Base-by-base conservation (phyloP, 2,113 vertebrate species). In the Pygoscelis antarcticus region DNA sequence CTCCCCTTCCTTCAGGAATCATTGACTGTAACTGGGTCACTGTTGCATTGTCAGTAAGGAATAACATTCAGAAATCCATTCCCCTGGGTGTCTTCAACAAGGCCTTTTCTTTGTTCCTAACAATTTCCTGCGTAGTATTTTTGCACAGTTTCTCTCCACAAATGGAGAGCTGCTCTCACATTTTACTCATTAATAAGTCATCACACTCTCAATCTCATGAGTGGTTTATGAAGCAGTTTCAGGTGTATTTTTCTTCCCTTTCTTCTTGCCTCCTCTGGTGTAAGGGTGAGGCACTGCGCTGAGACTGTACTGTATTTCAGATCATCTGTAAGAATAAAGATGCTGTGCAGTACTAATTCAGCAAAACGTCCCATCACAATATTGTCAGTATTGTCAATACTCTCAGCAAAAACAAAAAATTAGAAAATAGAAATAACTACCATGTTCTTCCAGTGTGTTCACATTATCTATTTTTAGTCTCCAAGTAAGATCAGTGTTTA, bases 131-230 rank as follows among this genome's bases (percentile, higher is more conserved):
- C 16, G 46, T 40, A 3, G 5, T 32, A 51, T n/a, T 66, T 86
- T 77, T 82, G 21, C 17, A 36, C 13, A 10, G 13, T 49, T 87
- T 87, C 2, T 0, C 16, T 79, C 18, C 2, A 1, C 15, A 82
- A 70, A 68, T 9, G 18, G 15, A 66, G 21, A 82, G 18, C 4
- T 69, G 16, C 21, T 66, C 9, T 70, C 62, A 15, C 0, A 0
- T 58, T 72, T 74, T 74, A 30, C 19, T 90, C 52, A 29, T 29
- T 34, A 60, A 23, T 27, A 55, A 44, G 23, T 29, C 57, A 60
- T 55, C 12, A n/a, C 7, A 13, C 13, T 66, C 51, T 42, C 30
- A 81, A 9, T 30, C 42, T 84, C 46, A 30, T 38, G 20, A 34
- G 26, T 36, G 25, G 10, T 71, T 87, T 68, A 54, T n/a, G 27